These are phyloP conservation scores for Gymnoscopelus microlampas DNA, from an alignment of 2,797 vertebrate genomes.

Conservation along the genomic window DNA sequence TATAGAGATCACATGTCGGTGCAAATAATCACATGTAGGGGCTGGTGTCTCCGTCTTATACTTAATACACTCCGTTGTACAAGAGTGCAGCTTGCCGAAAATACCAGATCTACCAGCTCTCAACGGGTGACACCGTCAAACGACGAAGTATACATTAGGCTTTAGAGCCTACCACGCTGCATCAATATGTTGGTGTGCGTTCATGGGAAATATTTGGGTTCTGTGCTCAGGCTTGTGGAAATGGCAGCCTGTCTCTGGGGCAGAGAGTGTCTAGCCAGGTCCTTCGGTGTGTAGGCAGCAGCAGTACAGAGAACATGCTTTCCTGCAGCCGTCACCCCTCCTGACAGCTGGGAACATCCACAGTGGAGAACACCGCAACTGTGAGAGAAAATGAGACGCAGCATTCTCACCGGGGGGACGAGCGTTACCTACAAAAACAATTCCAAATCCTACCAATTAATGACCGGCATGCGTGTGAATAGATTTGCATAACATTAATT, in stretches of 20 bases:
- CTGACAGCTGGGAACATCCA: slow-evolving; percentile 41
- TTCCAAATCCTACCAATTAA: no score
- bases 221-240: slow-evolving; percentile 34
- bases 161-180: no score
- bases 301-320: slow-evolving; percentile 45
- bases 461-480: neutral
- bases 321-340: slow-evolving; percentile 37
- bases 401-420: neutral
- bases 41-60: no score
- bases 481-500: no score
- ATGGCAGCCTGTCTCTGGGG: slow-evolving; percentile 45
- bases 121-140: no score
- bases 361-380: slow-evolving; percentile 24
- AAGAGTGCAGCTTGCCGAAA: no score
- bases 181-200: neutral
- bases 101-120: no score
- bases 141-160: no score
- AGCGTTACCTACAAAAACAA: neutral
- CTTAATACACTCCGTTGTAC: no score
- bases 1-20: no score
- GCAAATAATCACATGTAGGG: no score
- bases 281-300: slow-evolving; percentile 43
- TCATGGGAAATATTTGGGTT: neutral
- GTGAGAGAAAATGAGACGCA: slow-evolving; percentile 1
- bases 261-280: slow-evolving; percentile 28